Percentiles rank a stretch among this genome's conserved stretches.
phyloP scores from a whole-genome alignment of 2,113 vertebrate genomes.

The Danionella cerebrum region DNA sequence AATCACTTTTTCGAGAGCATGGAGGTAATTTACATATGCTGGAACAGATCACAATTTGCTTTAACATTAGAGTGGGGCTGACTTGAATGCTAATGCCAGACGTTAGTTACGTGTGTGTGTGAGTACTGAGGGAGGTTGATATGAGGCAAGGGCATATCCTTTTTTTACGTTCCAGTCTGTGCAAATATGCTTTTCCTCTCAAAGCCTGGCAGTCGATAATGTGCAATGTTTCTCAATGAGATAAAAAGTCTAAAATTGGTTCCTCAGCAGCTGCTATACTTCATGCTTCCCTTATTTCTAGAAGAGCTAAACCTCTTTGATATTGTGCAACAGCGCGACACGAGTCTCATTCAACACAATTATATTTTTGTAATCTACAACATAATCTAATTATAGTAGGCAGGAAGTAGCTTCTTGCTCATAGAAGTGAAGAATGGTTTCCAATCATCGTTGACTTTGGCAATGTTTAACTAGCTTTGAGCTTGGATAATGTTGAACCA shows the following conservation, averaged over 20 bases:
- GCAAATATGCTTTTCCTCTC: background rate
- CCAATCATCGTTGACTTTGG: background rate
- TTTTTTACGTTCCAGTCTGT: background rate
- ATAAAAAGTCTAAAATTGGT: conserved; percentile 52
- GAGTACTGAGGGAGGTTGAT: background rate
- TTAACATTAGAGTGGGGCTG: conserved; percentile 37
- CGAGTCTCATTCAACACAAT: background rate
- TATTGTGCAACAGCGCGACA: background rate
- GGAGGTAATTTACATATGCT: conserved; percentile 43
- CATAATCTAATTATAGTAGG: background rate
- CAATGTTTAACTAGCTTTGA: background rate
- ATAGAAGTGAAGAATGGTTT: background rate
- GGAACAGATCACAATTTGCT: conserved; percentile 38
- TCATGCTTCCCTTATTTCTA: background rate
- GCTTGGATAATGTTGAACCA: background rate
- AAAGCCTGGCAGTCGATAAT: conserved; percentile 34
- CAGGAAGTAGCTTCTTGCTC: background rate
- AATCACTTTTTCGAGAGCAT: conserved; percentile 24
- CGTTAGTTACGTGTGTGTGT: background rate
- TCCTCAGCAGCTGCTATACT: conserved; percentile 53
- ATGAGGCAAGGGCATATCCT: background rate
- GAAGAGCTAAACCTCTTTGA: too few species aligned
- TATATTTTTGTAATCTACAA: background rate
- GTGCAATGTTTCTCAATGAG: conserved; percentile 57
- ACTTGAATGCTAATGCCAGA: conserved; percentile 26